Base-by-base conservation (phyloP, 2,113 vertebrate genomes). In the Ginglymostoma cirratum region DNA sequence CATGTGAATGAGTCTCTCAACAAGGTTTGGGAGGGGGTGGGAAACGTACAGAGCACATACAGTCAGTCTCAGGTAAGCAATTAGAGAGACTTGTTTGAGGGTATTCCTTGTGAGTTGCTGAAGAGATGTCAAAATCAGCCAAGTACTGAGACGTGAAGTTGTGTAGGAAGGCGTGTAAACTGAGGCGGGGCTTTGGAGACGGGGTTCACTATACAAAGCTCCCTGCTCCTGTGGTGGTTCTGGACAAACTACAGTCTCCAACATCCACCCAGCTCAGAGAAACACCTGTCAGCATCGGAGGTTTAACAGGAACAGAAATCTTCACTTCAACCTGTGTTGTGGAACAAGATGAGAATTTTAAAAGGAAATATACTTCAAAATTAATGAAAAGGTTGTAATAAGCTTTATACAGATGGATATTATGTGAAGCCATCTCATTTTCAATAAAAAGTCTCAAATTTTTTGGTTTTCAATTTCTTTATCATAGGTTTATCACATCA, bases 381-480 rank as follows among this genome's bases (percentile, higher is more conserved):
- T 66, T 66, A 76, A 76, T 92, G 17, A 83, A 83, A 92, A 66
- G 61, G 38, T 65, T 90, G 87, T 90, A 90, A 61, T 65, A 92
- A 92, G n/a, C 89, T 92, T 66, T 92, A 17, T 92, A 92, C 38
- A 42, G 61, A 92, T 92, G 15, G 61, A 66, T 38, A 42, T 83
- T 83, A n/a, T 92, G 89, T 66, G 34, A 92, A 38, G 66, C 61
- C n/a, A 83, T 83, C 78, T 92, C 52, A 61, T 65, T 92, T 92
- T 92, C 61, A 92, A 92, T 92, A 92, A 92, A 92, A 90, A 65
- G 0, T 42, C 78, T 38, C 78, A 83, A 83, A 42, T 83, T 17
- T 83, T 83, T 42, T 17, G 5, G 38, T 42, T 42, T 17, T 17
- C 38, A 42, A 19, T 42, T 38, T 5, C 78, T 42, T 80, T 38